Percentiles rank a stretch among this genome's conserved stretches.
Evolutionary conservation across 2,888 invertebrate genomes (phyloP).

Genomic region (Norana najaformis): DNA sequence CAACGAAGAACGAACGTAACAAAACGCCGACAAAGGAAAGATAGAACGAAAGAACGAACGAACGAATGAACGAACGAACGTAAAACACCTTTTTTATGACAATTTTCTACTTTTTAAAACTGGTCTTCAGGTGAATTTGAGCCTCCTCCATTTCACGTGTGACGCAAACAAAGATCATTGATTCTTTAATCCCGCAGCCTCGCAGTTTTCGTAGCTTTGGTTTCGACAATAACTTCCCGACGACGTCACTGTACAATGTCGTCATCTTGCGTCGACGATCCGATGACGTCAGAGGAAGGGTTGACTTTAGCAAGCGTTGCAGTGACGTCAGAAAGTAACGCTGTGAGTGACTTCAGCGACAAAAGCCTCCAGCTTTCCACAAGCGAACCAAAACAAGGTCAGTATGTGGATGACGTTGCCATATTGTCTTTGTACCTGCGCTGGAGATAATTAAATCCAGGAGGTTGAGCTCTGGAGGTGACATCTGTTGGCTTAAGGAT

Average conservation of each 20-base stretch:
- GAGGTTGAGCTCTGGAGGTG: background rate
- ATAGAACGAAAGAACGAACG: too few species aligned
- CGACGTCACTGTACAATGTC: background rate
- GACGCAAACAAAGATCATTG: background rate
- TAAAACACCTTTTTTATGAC: background rate
- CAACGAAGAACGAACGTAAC: too few species aligned
- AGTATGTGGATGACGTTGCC: background rate
- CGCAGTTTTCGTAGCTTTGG: too few species aligned
- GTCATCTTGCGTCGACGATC: background rate
- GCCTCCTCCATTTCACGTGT: background rate
- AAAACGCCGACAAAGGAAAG: too few species aligned
- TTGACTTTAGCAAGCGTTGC: background rate
- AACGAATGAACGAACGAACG: background rate
- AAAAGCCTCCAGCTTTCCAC: background rate
- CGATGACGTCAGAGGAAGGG: conserved; percentile 20
- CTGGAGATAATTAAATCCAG: background rate
- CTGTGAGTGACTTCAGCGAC: background rate
- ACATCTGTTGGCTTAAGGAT: background rate
- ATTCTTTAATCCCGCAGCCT: background rate
- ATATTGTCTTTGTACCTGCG: too few species aligned
- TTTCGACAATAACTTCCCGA: too few species aligned
- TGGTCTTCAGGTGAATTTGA: background rate
- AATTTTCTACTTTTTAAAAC: background rate
- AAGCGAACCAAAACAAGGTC: background rate
- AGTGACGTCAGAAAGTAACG: background rate